Conservation (phyloP, 2,797 vertebrate genomes). For the Macroramphosus scolopax region DNA sequence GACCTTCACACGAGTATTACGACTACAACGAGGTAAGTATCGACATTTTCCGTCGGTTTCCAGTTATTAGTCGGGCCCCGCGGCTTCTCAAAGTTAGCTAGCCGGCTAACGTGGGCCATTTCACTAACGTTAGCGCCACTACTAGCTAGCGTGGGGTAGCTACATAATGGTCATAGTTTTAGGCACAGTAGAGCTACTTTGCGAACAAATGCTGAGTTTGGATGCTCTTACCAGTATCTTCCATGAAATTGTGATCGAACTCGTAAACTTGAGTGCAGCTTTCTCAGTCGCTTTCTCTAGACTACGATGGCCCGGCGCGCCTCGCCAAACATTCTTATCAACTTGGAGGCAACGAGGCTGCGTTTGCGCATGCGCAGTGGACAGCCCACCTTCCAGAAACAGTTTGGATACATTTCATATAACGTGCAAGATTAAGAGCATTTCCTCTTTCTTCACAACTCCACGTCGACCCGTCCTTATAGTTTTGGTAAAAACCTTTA, state of each 20-base stretch:
- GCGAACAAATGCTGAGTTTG: fast-evolving
- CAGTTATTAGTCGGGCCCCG: conserved; percentile 52
- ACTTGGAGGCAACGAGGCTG: conserved; percentile 29
- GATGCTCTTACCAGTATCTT: conserved; percentile 70
- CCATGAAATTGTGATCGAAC: conserved; percentile 56
- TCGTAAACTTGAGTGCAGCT: conserved; percentile 14
- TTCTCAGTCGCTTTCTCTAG: conserved; percentile 54
- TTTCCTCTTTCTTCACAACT: not conserved
- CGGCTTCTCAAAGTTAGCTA: conserved; percentile 10
- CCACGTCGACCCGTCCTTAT: not conserved
- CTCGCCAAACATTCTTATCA: conserved; percentile 58
- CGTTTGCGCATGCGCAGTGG: conserved; percentile 49
- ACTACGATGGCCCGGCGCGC: conserved; percentile 35
- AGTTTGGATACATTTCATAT: not conserved
- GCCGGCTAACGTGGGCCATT: conserved; percentile 1
- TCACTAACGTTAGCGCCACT: not conserved
- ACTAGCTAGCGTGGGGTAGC: conserved; percentile 6
- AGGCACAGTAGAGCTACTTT: fast-evolving
- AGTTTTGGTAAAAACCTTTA: too few species aligned
- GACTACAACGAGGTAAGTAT: conserved; percentile 16
- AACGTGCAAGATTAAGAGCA: not conserved
- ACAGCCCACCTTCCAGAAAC: conserved; percentile 1
- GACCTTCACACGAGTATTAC: not conserved
- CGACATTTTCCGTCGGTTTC: conserved; percentile 12
- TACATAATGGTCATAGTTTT: not conserved